Base-by-base conservation (phyloP, 1,140 invertebrate species). In the Diabrotica undecimpunctata region DNA sequence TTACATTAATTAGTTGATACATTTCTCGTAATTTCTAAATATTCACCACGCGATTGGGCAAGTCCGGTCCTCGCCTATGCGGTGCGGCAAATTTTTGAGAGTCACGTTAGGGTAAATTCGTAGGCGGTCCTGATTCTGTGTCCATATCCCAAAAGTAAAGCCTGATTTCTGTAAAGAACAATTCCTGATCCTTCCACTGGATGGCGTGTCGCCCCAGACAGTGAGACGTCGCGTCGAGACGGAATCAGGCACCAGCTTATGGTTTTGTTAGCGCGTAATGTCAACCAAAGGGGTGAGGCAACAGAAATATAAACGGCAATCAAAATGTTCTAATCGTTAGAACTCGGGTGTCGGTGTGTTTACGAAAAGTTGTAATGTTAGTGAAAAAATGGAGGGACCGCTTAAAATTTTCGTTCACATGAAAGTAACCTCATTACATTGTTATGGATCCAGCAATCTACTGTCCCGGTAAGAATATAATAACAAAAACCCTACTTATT, bases 391-490 rank as follows among this genome's bases (percentile, higher is more conserved):
- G 55, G 55, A 57, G 55, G 37, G 37, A 37, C 8, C 55, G 37
- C 37, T 38, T 37, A 57, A 25, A n/a, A 36, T 57, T 12, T 3
- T 57, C 12, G 37, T 57, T 57, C 55, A 57, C 35, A 57, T 57
- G 55, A 25, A 12, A 57, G 12, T 37, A 36, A 25, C 9, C 12
- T 37, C 37, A 11, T 6, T 12, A 35, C n/a, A 36, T n/a, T 57
- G 55, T 57, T 7, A 57, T 57, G 55, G 55, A 57, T 57, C 11
- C 55, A 57, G 12, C 55, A 57, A 25, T 57, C 36, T 57, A 57
- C 55, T 57, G 55, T 57, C 55, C 55, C 55, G 55, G 55, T 57
- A 57, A 57, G 55, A 57, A 36, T 10, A 57, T n/a, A 57, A 57
- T 9, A 25, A 57, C 12, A 57, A 57, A 25, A 57, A 12, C 35